A percentile compares a stretch with the other conserved stretches of the same genome.
Conservation (phyloP, 2,797 vertebrate species). For the Lemur catta region DNA sequence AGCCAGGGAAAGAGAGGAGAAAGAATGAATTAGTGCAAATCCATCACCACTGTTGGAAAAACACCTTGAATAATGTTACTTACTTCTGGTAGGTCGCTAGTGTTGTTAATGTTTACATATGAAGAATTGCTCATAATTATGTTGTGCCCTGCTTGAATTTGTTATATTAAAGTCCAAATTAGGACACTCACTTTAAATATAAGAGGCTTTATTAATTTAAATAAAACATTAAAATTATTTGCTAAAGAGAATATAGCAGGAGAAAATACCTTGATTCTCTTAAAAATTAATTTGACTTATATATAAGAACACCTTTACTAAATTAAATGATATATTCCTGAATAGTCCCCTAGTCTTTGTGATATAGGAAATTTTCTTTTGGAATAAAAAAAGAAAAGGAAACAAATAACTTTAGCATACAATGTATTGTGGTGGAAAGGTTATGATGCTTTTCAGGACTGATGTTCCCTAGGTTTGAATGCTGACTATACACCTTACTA, state of each 20-base stretch:
- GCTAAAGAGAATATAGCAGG: background rate
- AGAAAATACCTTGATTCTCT: background rate
- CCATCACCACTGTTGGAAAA: background rate
- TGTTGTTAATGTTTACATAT: constrained; percentile 8
- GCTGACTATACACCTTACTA: background rate
- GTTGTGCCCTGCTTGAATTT: background rate
- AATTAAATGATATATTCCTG: background rate
- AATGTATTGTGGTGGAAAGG: background rate
- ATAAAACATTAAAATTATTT: constrained; percentile 18
- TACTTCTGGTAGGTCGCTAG: background rate
- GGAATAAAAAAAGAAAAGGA: background rate
- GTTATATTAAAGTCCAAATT: background rate
- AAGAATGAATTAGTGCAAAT: constrained; percentile 22
- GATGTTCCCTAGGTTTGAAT: background rate
- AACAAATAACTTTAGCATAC: background rate
- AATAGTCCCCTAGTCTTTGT: background rate
- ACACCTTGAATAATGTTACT: constrained; percentile 23
- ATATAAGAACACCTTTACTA: background rate
- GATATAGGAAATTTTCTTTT: background rate
- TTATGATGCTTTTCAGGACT: background rate
- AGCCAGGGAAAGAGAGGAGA: background rate
- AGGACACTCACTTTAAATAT: background rate
- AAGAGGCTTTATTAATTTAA: constrained; percentile 2
- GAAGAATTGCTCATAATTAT: constrained; percentile 3
- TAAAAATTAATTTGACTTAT: constrained; percentile 40